phyloP scores from a whole-genome alignment of 1,140 invertebrate genomes.

The Berghia stephanieae region DNA sequence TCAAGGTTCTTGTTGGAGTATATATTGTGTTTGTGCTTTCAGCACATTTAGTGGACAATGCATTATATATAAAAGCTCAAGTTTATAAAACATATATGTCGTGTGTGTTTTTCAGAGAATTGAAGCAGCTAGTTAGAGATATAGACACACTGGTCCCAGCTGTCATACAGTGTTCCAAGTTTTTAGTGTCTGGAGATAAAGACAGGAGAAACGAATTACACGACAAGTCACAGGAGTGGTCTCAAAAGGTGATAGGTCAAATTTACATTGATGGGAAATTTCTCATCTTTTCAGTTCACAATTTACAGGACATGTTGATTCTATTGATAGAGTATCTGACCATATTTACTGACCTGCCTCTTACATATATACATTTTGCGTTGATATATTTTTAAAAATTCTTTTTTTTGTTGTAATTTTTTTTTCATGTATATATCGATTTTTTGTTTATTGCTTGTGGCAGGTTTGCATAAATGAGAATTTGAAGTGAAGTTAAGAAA shows the following conservation, averaged over 20 bases:
- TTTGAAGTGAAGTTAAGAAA: background rate
- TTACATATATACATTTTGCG: background rate
- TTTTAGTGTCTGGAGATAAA: background rate
- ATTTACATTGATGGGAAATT: background rate
- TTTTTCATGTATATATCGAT: background rate
- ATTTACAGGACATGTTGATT: background rate
- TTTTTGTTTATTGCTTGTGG: background rate
- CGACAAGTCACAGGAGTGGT: background rate
- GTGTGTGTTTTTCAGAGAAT: conserved; percentile 8
- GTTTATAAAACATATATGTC: too few relatives aligned
- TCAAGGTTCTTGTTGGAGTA: too few relatives aligned
- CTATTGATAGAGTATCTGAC: background rate
- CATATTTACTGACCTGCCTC: background rate
- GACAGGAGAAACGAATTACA: background rate
- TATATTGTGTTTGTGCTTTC: too few relatives aligned
- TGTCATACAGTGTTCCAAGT: conserved; percentile 19
- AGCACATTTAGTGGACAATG: too few relatives aligned
- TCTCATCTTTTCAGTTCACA: background rate
- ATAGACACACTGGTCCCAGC: background rate
- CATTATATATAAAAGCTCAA: too few relatives aligned
- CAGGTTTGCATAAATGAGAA: background rate
- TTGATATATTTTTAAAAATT: background rate
- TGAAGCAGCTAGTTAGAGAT: background rate
- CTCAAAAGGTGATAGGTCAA: conserved; percentile 10
- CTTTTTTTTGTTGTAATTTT: background rate